Conservation (phyloP, 2,797 vertebrate species). For the Cercopithecus neglectus region DNA sequence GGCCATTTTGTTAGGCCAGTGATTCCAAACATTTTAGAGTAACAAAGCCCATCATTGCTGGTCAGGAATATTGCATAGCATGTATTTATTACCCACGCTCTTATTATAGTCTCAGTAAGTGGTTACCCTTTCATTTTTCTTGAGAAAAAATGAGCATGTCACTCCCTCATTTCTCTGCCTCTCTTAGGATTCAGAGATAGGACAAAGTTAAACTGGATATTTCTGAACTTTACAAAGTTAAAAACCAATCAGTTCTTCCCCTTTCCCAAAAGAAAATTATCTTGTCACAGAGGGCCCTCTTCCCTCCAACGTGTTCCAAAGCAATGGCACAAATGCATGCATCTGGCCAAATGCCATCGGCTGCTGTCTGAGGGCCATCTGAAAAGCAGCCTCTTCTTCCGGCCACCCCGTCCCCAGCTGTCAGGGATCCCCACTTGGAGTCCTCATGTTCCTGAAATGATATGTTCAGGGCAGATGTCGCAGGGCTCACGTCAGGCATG, state of each 20-base stretch:
- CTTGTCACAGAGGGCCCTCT: not conserved
- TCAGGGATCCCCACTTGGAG: conserved; percentile 66
- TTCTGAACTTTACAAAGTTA: conserved; percentile 2
- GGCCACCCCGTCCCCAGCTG: conserved; percentile 75
- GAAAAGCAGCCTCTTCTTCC: not conserved
- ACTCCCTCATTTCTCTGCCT: not conserved
- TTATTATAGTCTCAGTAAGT: not conserved
- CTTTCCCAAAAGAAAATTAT: not conserved
- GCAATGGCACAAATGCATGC: conserved; percentile 23
- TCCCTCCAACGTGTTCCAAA: conserved; percentile 18
- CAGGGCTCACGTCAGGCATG: conserved; percentile 65
- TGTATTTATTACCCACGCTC: not conserved
- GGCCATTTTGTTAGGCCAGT: not conserved
- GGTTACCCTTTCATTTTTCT: not conserved
- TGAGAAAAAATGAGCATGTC: not conserved
- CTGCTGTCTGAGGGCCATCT: conserved; percentile 45
- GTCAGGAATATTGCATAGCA: not conserved
- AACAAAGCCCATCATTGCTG: not conserved
- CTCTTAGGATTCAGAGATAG: not conserved
- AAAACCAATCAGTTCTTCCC: not conserved
- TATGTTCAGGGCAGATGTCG: conserved; percentile 77
- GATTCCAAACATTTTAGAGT: not conserved
- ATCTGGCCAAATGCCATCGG: conserved; percentile 53
- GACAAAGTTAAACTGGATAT: not conserved
- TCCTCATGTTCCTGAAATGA: conserved; percentile 76